A percentile compares a stretch with the other conserved stretches of the same genome.
Conservation (phyloP, 2,888 invertebrate genomes). For the Napeogenes sylphis region DNA sequence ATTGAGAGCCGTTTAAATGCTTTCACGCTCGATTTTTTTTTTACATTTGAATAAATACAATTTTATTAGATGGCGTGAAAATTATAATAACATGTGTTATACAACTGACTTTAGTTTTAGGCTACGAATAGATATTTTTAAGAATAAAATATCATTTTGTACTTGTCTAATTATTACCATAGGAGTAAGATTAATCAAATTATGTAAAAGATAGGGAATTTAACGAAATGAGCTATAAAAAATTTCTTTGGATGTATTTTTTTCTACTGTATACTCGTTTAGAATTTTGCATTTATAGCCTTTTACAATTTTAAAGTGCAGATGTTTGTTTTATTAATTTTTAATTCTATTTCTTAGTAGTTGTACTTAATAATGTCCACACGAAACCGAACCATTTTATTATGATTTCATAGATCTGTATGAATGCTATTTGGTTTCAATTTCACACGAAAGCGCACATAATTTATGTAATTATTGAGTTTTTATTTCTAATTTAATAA, state of each 20-base stretch:
- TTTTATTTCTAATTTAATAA: conserved; percentile 70
- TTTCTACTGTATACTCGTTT: conserved; percentile 72
- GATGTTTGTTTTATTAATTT: conserved; percentile 43
- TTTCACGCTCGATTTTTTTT: conserved; percentile 28
- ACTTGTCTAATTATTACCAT: conserved; percentile 76
- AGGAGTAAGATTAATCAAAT: conserved; percentile 73
- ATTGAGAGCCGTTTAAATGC: conserved; percentile 22
- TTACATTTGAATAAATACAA: conserved; percentile 47
- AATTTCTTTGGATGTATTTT: conserved; percentile 72
- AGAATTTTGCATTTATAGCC: conserved; percentile 74
- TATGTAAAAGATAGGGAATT: conserved; percentile 68
- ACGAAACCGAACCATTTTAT: conserved; percentile 56
- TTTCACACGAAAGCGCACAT: conserved; percentile 69
- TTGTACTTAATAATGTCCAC: conserved; percentile 70
- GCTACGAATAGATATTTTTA: conserved; percentile 68
- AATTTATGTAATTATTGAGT: conserved; percentile 73
- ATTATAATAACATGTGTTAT: conserved; percentile 64
- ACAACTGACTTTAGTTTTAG: conserved; percentile 75
- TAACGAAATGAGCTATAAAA: conserved; percentile 70
- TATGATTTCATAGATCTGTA: conserved; percentile 47
- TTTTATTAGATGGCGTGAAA: conserved; percentile 52
- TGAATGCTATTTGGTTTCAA: conserved; percentile 50
- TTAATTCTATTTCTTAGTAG: conserved; percentile 45
- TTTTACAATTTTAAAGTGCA: conserved; percentile 65
- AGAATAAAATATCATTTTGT: conserved; percentile 75